Evolutionary conservation across 2,888 invertebrate genomes (phyloP).

Genomic region (Mythimna impura): DNA sequence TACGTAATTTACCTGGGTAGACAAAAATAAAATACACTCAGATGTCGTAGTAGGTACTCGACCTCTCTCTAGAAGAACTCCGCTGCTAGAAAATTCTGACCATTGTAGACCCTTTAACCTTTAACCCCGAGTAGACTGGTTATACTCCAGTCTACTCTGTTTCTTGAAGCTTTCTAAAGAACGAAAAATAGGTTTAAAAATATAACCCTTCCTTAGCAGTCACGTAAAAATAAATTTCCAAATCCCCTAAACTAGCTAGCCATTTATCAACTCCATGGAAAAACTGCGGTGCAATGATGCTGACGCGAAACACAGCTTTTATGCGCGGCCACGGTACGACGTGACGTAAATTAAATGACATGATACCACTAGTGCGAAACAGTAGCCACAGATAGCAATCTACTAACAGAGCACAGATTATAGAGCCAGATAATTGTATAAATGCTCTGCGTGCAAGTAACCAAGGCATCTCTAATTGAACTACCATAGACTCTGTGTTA

Average conservation of each 20-base stretch:
- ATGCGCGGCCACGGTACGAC: constrained; percentile 62
- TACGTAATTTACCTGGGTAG: too few species aligned
- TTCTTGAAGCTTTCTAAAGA: neutral
- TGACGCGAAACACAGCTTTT: constrained; percentile 58
- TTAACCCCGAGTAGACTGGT: neutral
- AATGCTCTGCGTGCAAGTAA: constrained; percentile 42
- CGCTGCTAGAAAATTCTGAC: neutral
- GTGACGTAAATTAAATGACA: constrained; percentile 64
- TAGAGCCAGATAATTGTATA: constrained; percentile 48
- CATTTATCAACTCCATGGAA: constrained; percentile 54
- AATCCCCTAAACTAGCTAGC: constrained; percentile 24
- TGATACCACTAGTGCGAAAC: constrained; percentile 56
- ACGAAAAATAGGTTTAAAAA: neutral
- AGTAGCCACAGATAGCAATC: constrained; percentile 54
- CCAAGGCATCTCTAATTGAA: constrained; percentile 43
- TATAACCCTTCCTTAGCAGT: too few species aligned
- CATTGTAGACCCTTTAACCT: neutral
- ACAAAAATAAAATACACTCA: too few species aligned
- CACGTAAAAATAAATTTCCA: neutral
- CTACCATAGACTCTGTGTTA: constrained; percentile 8
- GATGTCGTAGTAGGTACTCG: too few species aligned
- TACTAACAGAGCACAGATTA: constrained; percentile 52
- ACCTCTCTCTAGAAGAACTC: too few species aligned
- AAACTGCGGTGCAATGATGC: constrained; percentile 56
- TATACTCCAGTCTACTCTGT: too few species aligned